A percentile compares a stretch with the other conserved stretches of the same genome.
These are phyloP conservation scores for Abramis brama DNA, from an alignment of 2,113 vertebrate genomes.

Conservation along the genomic window DNA sequence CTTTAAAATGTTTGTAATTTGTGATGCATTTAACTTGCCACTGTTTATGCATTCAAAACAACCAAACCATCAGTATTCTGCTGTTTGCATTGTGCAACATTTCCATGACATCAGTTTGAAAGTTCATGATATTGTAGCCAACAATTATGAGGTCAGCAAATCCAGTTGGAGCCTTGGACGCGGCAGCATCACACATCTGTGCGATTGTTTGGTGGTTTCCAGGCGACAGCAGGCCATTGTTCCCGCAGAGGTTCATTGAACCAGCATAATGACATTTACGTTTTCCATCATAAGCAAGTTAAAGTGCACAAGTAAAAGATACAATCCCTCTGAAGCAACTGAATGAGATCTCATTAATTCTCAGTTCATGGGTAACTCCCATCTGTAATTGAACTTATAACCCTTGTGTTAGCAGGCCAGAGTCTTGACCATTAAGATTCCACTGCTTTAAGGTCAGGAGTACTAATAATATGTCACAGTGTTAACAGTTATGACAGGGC, in stretches of 20 bases:
- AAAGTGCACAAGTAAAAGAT: constrained; percentile 11
- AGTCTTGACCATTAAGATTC: not conserved
- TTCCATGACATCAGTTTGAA: constrained; percentile 45
- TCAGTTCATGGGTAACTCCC: not conserved
- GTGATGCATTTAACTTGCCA: constrained; percentile 46
- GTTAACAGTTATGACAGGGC: not conserved
- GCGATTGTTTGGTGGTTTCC: constrained; percentile 56
- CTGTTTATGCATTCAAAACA: constrained; percentile 50
- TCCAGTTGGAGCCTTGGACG: constrained; percentile 31
- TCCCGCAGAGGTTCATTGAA: constrained; percentile 38
- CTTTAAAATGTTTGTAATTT: constrained; percentile 35
- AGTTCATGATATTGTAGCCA: constrained; percentile 39
- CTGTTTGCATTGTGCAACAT: constrained; percentile 48
- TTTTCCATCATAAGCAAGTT: constrained; percentile 6
- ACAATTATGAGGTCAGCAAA: constrained; percentile 43
- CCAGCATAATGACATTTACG: constrained; percentile 30
- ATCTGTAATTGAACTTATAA: constrained; percentile 10
- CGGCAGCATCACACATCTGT: constrained; percentile 52
- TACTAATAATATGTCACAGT: not conserved
- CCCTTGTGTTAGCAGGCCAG: not conserved
- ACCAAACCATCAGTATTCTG: constrained; percentile 3
- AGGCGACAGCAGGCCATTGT: constrained; percentile 51
- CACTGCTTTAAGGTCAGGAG: not conserved
- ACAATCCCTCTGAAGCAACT: not conserved
- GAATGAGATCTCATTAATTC: constrained; percentile 14